Base-by-base conservation (phyloP, 2,797 vertebrate genomes). In the Euphonia xanthogaster region DNA sequence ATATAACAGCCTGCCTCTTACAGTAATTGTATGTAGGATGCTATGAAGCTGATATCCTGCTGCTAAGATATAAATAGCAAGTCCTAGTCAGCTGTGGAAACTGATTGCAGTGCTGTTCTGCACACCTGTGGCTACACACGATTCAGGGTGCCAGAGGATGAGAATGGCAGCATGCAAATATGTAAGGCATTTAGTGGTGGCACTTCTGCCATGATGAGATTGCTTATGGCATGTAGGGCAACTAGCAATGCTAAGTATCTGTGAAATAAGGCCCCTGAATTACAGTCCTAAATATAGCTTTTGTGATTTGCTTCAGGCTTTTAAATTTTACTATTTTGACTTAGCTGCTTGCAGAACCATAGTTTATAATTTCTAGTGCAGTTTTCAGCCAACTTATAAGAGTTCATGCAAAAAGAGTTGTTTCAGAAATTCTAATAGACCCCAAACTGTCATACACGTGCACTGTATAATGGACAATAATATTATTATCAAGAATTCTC, bases 241-340 rank as follows among this genome's bases (percentile, higher is more conserved):
- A 93, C 67, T 40, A 76, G 78, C 50, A 94, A 9, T 75, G 68
- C 78, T 96, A 86, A 93, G 81, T 62, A 28, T 74, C 71, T 90
- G 76, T 94, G 81, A 92, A 92, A 89, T 77, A 95, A 90, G 72
- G 68, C 50, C 54, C 78, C 51, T 78, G 81, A 92, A 95, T 96
- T 95, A 84, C 31, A 42, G 33, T 79, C 81, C 95, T 95, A 96
- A 94, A 93, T 94, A 94, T 97, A 96, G 76, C 44, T 86, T 93
- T 88, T 44, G 68, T 83, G 75, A 72, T 93, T 97, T 94, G 95
- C 96, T 96, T 90, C 72, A 93, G 94, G 94, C 89, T 89, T 90
- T 91, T 83, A 95, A 94, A 87, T 96, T 93, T 76, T 51, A 68
- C 39, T 92, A 18, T 87, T 94, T 88, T 67, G 74, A 87, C 86